These are phyloP conservation scores for Lamprologus callipterus DNA, from an alignment of 2,113 vertebrate species.

Conservation along the genomic window DNA sequence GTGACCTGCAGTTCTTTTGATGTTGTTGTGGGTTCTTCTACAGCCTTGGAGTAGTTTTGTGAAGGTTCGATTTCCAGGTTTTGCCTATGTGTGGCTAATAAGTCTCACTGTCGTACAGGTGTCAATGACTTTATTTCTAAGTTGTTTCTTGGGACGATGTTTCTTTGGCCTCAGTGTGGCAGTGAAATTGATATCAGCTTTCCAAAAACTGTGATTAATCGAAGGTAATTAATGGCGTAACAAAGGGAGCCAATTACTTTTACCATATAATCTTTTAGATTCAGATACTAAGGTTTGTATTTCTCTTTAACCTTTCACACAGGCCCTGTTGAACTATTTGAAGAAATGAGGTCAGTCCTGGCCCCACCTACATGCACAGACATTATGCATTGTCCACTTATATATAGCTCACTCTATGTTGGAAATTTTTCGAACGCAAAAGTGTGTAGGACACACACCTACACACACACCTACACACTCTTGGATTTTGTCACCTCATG, in stretches of 20 bases:
- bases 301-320: not conserved
- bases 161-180: not conserved
- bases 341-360: not conserved
- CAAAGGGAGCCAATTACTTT: fast-evolving
- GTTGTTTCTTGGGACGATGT: not conserved
- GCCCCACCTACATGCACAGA: not conserved
- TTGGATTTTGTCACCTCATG: not conserved
- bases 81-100: fast-evolving
- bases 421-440: not conserved
- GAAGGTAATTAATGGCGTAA: not conserved
- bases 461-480: not conserved
- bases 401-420: not conserved
- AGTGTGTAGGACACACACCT: not conserved
- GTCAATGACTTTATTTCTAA: no score
- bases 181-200: not conserved
- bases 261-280: not conserved
- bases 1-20: not conserved
- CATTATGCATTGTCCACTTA: not conserved
- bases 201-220: not conserved
- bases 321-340: not conserved
- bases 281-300: not conserved
- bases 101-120: not conserved
- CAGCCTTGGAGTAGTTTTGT: not conserved
- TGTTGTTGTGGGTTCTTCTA: not conserved
- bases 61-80: not conserved